Conservation (phyloP, 2,797 vertebrate species). For the Emys orbicularis region DNA sequence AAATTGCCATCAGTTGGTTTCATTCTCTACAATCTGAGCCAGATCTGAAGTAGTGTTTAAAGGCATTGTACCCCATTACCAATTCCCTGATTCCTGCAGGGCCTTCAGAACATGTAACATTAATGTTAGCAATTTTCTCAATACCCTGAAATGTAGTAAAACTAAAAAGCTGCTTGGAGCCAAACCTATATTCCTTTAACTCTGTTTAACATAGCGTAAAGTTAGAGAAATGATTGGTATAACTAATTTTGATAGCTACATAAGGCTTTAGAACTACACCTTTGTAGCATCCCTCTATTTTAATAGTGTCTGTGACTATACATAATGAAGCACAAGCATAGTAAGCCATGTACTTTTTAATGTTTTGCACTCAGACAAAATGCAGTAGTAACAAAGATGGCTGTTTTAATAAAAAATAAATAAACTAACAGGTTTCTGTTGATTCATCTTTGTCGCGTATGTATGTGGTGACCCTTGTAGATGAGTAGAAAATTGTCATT, state of each 20-base stretch:
- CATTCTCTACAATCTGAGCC: not conserved
- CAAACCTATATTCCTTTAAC: not conserved
- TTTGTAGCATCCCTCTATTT: not conserved
- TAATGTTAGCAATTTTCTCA: conserved; percentile 62
- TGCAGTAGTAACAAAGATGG: not conserved
- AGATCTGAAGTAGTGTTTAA: conserved; percentile 11
- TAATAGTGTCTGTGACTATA: fast-evolving
- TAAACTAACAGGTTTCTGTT: not conserved
- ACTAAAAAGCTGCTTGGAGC: conserved; percentile 59
- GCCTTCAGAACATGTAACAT: conserved; percentile 66
- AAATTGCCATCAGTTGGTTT: not conserved
- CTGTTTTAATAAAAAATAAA: not conserved
- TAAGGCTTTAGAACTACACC: not conserved
- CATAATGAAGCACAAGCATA: not conserved
- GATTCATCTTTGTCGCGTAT: not conserved
- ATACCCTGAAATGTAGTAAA: conserved; percentile 44
- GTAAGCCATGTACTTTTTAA: not conserved
- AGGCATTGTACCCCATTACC: conserved; percentile 42
- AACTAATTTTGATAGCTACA: conserved; percentile 25
- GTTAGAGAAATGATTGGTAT: not conserved
- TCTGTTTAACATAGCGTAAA: not conserved
- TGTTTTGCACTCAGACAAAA: not conserved
- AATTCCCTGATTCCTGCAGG: conserved; percentile 63
- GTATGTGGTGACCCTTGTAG: not conserved
- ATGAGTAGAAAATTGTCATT: conserved; percentile 22